Conservation (phyloP, 2,113 vertebrate species). For the Crotalus horridus region DNA sequence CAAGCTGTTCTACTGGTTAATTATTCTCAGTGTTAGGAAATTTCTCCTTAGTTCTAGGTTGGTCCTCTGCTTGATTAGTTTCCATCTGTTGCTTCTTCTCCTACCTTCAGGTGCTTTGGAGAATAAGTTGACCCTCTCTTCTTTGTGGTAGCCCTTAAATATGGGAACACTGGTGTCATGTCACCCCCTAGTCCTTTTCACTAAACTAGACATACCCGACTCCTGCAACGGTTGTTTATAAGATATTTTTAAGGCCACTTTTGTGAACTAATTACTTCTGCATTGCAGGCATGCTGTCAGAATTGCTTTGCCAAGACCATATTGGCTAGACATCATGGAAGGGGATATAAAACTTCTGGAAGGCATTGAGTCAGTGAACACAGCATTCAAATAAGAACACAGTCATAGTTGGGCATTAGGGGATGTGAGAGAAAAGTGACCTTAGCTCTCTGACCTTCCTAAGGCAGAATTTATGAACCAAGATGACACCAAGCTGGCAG, state of each 20-base stretch:
- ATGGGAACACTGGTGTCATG: not conserved
- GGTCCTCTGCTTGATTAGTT: not conserved
- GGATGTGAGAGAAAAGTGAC: not conserved
- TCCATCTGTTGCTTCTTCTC: not conserved
- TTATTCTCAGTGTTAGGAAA: not conserved
- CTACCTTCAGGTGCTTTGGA: not conserved
- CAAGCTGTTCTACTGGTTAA: not conserved
- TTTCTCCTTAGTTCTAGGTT: not conserved
- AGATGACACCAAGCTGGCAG: no score
- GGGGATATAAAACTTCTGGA: not conserved
- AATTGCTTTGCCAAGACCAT: not conserved
- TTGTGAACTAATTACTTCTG: not conserved
- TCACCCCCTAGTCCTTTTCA: not conserved
- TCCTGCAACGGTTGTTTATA: not conserved
- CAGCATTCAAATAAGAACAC: not conserved
- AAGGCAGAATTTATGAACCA: not conserved
- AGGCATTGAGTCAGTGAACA: not conserved
- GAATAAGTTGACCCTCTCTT: not conserved
- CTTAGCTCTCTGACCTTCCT: not conserved
- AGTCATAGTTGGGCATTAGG: not conserved
- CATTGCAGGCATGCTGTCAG: not conserved
- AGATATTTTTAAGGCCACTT: not conserved
- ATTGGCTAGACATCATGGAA: not conserved
- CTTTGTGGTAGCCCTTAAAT: not conserved
- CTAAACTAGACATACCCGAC: not conserved